Conservation (phyloP, 1,140 invertebrate species). For the Dufourea novaeangliae region DNA sequence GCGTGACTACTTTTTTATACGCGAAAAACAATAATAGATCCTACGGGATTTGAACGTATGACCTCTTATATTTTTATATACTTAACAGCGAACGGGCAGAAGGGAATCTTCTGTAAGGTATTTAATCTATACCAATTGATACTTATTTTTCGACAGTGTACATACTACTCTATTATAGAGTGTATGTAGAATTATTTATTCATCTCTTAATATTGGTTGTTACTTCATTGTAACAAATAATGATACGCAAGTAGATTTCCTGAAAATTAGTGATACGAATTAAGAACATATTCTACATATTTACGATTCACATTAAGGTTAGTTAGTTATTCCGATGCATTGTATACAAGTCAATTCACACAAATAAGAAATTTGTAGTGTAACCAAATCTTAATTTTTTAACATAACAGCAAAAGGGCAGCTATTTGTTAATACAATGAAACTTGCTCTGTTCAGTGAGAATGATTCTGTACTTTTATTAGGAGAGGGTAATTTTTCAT, state of each 20-base stretch:
- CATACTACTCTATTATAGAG: not conserved
- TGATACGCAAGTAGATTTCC: not conserved
- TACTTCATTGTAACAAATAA: not conserved
- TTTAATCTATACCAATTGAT: too few species aligned
- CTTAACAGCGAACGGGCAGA: too few species aligned
- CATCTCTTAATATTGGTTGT: not conserved
- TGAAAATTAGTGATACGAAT: not conserved
- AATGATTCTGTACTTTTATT: conserved; percentile 77
- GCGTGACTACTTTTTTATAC: too few species aligned
- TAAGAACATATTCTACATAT: not conserved
- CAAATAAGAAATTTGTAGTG: not conserved
- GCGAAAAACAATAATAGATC: too few species aligned
- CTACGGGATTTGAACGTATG: too few species aligned
- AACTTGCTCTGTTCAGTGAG: conserved; percentile 65
- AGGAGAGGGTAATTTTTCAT: conserved; percentile 85
- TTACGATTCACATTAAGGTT: conserved; percentile 17
- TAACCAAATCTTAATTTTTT: not conserved
- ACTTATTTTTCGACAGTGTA: not conserved
- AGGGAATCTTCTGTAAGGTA: too few species aligned
- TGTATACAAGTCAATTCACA: not conserved
- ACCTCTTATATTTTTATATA: too few species aligned
- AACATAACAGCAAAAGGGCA: not conserved
- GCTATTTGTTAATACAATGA: conserved; percentile 60
- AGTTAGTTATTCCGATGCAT: conserved; percentile 37
- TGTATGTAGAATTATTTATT: not conserved